Evolutionary conservation across 1,140 invertebrate species (phyloP).

Genomic region (Plodia interpunctella): DNA sequence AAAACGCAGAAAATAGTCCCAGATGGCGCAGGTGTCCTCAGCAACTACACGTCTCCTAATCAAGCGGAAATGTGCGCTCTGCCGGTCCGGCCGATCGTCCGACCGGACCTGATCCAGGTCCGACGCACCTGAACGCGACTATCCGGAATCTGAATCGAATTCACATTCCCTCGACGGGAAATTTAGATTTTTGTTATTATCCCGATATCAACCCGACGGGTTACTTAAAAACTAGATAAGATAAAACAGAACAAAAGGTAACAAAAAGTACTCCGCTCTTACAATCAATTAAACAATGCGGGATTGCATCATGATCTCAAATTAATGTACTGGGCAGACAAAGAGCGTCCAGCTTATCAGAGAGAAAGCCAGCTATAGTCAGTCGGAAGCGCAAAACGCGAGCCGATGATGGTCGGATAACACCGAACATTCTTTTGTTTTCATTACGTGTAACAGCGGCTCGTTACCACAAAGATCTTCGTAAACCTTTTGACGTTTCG

Average conservation of each 20-base stretch:
- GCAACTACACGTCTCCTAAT: slow-evolving; percentile 55
- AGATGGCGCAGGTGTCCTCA: slow-evolving; percentile 56
- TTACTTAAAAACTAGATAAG: slow-evolving; percentile 22
- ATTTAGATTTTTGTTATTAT: slow-evolving; percentile 31
- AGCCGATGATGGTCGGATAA: slow-evolving; percentile 43
- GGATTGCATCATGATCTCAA: slow-evolving; percentile 45
- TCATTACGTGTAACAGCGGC: slow-evolving; percentile 42
- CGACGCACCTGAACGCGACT: slow-evolving; percentile 36
- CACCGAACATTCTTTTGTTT: slow-evolving; percentile 61
- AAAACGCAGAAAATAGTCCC: slow-evolving; percentile 50
- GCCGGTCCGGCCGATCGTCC: slow-evolving; percentile 32
- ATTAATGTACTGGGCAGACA: slow-evolving; percentile 60
- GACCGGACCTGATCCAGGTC: slow-evolving; percentile 32
- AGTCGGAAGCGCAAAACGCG: slow-evolving; percentile 40
- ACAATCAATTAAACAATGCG: slow-evolving; percentile 54
- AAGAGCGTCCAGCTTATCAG: slow-evolving; percentile 53
- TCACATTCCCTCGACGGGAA: slow-evolving; percentile 27
- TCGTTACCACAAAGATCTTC: slow-evolving; percentile 50
- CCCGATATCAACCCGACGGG: slow-evolving; percentile 15
- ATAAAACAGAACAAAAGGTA: slow-evolving; percentile 25
- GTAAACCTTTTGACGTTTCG: slow-evolving; percentile 70
- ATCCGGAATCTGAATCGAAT: slow-evolving; percentile 43
- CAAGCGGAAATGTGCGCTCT: slow-evolving; percentile 66
- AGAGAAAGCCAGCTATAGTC: slow-evolving; percentile 47
- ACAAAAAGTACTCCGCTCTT: slow-evolving; percentile 38